Conservation (phyloP, 2,113 vertebrate species). For the Ariopsis seemanni region DNA sequence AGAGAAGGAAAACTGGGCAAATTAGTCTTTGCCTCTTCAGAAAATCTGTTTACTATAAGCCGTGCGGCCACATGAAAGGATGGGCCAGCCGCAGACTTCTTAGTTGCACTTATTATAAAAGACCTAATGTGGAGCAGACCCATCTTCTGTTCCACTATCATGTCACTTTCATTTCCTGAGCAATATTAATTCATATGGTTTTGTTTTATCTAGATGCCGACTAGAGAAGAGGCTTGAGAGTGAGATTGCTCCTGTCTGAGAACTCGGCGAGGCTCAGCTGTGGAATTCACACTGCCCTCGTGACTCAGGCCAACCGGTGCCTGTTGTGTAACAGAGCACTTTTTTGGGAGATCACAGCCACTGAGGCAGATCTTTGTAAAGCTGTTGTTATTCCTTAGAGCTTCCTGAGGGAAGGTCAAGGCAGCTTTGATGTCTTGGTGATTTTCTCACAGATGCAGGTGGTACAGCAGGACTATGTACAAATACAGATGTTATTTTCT, state of each 20-base stretch:
- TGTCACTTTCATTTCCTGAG: conserved; percentile 51
- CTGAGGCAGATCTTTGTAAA: conserved; percentile 23
- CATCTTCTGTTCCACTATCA: conserved; percentile 24
- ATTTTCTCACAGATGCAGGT: conserved; percentile 42
- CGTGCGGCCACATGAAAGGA: conserved; percentile 32
- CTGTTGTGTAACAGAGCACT: conserved; percentile 60
- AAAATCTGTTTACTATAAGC: conserved; percentile 34
- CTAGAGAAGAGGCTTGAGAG: conserved; percentile 42
- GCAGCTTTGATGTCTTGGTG: conserved; percentile 4
- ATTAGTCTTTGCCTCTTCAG: conserved; percentile 28
- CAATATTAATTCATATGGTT: conserved; percentile 50
- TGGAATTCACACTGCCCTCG: conserved; percentile 44
- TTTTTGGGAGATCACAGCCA: conserved; percentile 35
- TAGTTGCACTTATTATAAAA: conserved; percentile 35
- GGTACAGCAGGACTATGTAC: conserved; percentile 8
- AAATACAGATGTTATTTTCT: conserved; percentile 6
- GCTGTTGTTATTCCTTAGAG: conserved; percentile 20
- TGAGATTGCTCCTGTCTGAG: conserved; percentile 17
- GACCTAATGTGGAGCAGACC: conserved; percentile 32
- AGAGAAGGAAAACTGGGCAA: conserved; percentile 11
- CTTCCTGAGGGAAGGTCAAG: conserved; percentile 31
- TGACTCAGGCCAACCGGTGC: conserved; percentile 50
- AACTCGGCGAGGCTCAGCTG: conserved; percentile 56
- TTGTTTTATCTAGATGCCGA: conserved; percentile 51
- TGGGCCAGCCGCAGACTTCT: conserved; percentile 11